Base-by-base conservation (phyloP, 2,888 invertebrate genomes). In the Perizoma affinitatum region DNA sequence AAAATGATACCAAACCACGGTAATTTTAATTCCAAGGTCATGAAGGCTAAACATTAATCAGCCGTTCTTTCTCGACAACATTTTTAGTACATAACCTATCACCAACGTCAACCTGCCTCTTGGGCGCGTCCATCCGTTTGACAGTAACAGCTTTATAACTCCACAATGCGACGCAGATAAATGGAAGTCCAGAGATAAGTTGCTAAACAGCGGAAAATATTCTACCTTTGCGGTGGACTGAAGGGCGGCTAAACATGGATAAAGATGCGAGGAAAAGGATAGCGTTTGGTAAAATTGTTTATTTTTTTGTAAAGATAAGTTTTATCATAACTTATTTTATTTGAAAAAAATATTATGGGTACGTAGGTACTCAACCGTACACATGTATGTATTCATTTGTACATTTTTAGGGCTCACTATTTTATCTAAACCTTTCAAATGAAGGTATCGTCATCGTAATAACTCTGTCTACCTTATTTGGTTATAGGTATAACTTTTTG, bases 81-180 rank as follows among this genome's bases (percentile, higher is more conserved):
- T 66, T 65, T 69, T 69, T 66, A 69, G 56, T 66, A 22, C 1
- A 22, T 22, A 61, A n/a, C 52, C 44, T 33, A 56, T 44, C 38
- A 50, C 33, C 48, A 47, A 49, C 22, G 47, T 49, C 35, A 22
- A 33, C 40, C 51, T 61, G 60, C 52, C 45, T 66, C 49, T 6
- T 22, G 57, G 55, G 54, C 47, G 45, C 55, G 63, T 57, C 57
- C 51, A 34, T 53, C 66, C 63, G 62, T 62, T 65, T 63, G 63
- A 59, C 64, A 64, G 54, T 55, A 52, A 45, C 61, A 54, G 58
- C 55, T 55, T 67, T 64, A 61, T 67, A 69, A 64, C 66, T 69
- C 65, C 46, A 54, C 59, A 58, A 65, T 33, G 61, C 64, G 70
- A 71, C 67, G 53, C 55, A 55, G 69, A 71, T 65, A 69, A 68